Percentiles rank a stretch among this genome's conserved stretches.
phyloP scores from a whole-genome alignment of 2,797 vertebrate species.

The Xenops minutus region DNA sequence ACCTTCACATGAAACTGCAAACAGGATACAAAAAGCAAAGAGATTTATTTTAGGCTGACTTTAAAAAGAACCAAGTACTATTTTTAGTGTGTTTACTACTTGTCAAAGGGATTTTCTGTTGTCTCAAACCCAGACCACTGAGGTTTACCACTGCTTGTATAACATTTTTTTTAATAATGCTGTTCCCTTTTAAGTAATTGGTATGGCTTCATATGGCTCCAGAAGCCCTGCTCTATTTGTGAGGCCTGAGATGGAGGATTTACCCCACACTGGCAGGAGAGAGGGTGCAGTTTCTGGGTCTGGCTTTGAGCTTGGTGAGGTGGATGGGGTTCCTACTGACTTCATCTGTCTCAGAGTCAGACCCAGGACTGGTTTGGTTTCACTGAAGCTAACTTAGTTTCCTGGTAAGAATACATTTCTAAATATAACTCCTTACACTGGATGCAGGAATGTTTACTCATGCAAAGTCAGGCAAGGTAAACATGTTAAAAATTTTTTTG shows the following conservation, averaged over 20 bases:
- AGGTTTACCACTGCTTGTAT: slow-evolving; percentile 83
- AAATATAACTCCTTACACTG: slow-evolving; percentile 29
- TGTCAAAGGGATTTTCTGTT: slow-evolving; percentile 60
- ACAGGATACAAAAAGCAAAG: slow-evolving; percentile 19
- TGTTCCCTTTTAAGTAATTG: slow-evolving; percentile 29
- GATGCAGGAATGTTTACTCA: slow-evolving; percentile 43
- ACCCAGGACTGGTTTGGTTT: background rate
- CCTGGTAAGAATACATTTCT: slow-evolving; percentile 11
- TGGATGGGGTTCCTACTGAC: background rate
- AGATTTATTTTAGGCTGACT: slow-evolving; percentile 35
- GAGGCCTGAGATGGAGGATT: background rate
- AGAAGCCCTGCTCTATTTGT: background rate
- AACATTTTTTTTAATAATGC: slow-evolving; percentile 67
- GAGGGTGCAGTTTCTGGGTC: background rate
- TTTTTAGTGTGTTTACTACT: slow-evolving; percentile 63
- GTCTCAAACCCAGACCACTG: slow-evolving; percentile 63
- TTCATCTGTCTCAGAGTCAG: background rate
- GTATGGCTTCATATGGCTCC: background rate
- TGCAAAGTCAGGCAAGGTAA: slow-evolving; percentile 43
- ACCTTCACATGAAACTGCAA: background rate
- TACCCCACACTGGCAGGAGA: background rate
- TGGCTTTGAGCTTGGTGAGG: background rate
- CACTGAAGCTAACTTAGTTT: slow-evolving; percentile 9
- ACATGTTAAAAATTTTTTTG: background rate
- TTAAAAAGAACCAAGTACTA: slow-evolving; percentile 19